phyloP scores from a whole-genome alignment of 1,140 invertebrate genomes.

The Pseudomyrmex cubaensis region DNA sequence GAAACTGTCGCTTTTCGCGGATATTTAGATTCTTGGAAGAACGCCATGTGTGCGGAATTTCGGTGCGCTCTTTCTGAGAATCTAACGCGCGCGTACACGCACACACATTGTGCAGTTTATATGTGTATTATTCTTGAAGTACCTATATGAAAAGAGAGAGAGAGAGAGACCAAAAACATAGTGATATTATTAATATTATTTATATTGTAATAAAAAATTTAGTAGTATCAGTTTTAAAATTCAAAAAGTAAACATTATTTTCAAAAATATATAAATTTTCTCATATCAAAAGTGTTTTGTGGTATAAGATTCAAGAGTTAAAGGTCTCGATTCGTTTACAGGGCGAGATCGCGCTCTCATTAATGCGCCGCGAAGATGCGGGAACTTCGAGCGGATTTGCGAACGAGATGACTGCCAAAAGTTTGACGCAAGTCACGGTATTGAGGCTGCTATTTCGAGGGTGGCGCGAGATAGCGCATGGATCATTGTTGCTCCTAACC shows the following conservation, averaged over 20 bases:
- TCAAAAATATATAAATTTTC: too few relatives aligned
- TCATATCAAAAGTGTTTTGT: too few relatives aligned
- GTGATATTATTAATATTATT: too few relatives aligned
- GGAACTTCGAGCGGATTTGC: conserved; percentile 39
- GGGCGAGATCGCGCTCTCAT: not conserved
- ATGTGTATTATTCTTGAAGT: too few relatives aligned
- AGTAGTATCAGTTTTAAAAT: too few relatives aligned
- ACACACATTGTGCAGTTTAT: not conserved
- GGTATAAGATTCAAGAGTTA: not conserved
- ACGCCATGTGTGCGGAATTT: conserved; percentile 28
- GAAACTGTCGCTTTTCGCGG: not conserved
- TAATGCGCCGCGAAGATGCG: not conserved
- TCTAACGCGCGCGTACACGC: not conserved
- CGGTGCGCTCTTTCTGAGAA: not conserved
- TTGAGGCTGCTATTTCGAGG: conserved; percentile 77
- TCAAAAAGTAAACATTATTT: too few relatives aligned
- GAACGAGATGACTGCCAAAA: conserved; percentile 64
- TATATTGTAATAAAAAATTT: too few relatives aligned
- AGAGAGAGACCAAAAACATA: too few relatives aligned
- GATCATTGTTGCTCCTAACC: conserved; percentile 57
- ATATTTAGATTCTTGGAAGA: conserved; percentile 40
- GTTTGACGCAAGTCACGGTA: conserved; percentile 73
- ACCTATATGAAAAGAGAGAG: not conserved
- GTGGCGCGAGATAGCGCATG: conserved; percentile 33
- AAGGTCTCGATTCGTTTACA: not conserved